phyloP scores from a whole-genome alignment of 2,888 invertebrate genomes.

The Hoplodrina blanda region DNA sequence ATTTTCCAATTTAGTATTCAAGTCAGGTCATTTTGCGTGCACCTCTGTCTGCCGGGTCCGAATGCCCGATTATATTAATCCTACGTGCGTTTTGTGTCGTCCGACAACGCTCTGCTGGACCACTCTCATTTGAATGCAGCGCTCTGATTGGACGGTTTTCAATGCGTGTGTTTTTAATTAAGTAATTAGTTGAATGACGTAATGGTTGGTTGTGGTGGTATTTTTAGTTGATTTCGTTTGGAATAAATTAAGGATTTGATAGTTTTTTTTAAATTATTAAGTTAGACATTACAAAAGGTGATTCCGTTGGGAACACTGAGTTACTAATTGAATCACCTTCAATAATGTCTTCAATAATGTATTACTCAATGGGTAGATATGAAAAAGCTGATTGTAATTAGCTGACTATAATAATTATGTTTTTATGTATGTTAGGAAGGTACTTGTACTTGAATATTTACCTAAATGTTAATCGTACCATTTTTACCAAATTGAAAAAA shows the following conservation, averaged over 20 bases:
- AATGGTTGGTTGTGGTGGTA: conserved; percentile 30
- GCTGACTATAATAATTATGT: too few species aligned
- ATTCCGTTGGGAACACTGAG: too few species aligned
- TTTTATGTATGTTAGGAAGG: too few species aligned
- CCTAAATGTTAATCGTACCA: neutral
- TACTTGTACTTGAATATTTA: too few species aligned
- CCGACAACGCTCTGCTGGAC: conserved; percentile 67
- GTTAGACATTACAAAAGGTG: too few species aligned
- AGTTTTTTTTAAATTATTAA: neutral
- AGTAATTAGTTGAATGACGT: conserved; percentile 59
- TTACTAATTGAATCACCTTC: too few species aligned
- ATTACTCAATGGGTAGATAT: too few species aligned
- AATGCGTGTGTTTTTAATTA: conserved; percentile 64
- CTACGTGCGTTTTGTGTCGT: conserved; percentile 81
- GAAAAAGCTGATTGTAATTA: too few species aligned
- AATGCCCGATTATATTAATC: conserved; percentile 83
- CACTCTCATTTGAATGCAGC: conserved; percentile 59
- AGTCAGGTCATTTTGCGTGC: conserved; percentile 76
- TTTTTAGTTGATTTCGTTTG: conserved; percentile 34
- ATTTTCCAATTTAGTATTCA: conserved; percentile 83
- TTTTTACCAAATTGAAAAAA: conserved; percentile 13
- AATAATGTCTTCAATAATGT: too few species aligned
- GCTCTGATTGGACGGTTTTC: conserved; percentile 67
- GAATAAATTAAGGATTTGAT: conserved; percentile 15
- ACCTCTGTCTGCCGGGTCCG: conserved; percentile 76